Conservation (phyloP, 2,113 vertebrate genomes). For the Oriolus oriolus region DNA sequence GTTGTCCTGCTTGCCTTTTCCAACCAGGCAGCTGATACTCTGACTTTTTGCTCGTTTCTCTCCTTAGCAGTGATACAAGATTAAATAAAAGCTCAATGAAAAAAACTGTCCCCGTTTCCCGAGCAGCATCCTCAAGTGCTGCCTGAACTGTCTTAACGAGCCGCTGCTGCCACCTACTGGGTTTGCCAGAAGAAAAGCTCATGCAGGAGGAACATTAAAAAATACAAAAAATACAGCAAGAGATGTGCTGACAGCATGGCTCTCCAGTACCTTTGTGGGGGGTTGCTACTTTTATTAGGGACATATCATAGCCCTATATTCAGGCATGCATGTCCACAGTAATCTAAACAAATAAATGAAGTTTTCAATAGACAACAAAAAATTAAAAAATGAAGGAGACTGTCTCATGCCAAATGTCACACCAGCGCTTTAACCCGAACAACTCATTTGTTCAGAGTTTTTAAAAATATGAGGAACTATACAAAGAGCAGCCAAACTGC, state of each 20-base stretch:
- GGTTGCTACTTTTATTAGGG: not conserved
- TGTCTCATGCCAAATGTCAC: not conserved
- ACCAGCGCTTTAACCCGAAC: not conserved
- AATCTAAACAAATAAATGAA: not conserved
- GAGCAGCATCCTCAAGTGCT: not conserved
- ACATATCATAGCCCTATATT: not conserved
- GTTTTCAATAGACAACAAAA: not conserved
- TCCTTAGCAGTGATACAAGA: not conserved
- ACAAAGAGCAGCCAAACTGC: not conserved
- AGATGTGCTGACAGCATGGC: not conserved
- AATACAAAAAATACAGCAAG: not conserved
- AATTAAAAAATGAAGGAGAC: not conserved
- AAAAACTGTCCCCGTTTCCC: not conserved
- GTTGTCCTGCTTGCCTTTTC: not conserved
- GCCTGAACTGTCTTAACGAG: fast-evolving
- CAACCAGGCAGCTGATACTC: not conserved
- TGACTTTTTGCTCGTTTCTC: not conserved
- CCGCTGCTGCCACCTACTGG: conserved; percentile 4
- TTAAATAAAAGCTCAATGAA: not conserved
- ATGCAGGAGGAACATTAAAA: not conserved
- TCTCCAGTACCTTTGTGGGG: not conserved
- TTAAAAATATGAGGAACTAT: not conserved
- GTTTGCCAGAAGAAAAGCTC: not conserved
- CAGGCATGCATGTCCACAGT: not conserved
- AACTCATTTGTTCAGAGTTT: not conserved